Evolutionary conservation across 2,888 invertebrate genomes (phyloP).

Genomic region (Tetragonula carbonaria): DNA sequence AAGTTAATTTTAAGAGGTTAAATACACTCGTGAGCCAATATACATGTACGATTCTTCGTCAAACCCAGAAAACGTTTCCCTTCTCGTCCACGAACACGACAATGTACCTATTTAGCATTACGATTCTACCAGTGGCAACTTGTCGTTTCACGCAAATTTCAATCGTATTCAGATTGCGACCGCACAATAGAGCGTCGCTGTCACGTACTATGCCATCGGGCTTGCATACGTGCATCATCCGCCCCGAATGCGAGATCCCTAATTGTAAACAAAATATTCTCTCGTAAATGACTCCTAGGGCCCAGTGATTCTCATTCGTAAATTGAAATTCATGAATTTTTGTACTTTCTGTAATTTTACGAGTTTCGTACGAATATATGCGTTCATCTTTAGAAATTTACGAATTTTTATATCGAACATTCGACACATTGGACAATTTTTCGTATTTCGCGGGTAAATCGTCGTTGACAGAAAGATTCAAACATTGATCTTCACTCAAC

Average conservation of each 20-base stretch:
- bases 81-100: background rate
- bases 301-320: background rate
- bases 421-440: background rate
- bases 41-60: background rate
- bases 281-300: background rate
- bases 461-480: too few relatives aligned
- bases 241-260: background rate
- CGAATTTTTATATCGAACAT: background rate
- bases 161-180: background rate
- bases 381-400: background rate
- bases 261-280: background rate
- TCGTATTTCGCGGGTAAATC: too few relatives aligned
- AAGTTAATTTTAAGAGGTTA: too few relatives aligned
- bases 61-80: background rate
- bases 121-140: background rate
- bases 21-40: too few relatives aligned
- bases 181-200: background rate
- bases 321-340: background rate
- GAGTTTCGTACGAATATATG: background rate
- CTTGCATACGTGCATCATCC: background rate
- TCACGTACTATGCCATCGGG: background rate
- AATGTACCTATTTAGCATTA: background rate
- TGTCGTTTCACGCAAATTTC: background rate
- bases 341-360: background rate
- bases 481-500: too few relatives aligned